Base-by-base conservation (phyloP, 2,888 invertebrate genomes). In the Drosophila parthenogenetica region DNA sequence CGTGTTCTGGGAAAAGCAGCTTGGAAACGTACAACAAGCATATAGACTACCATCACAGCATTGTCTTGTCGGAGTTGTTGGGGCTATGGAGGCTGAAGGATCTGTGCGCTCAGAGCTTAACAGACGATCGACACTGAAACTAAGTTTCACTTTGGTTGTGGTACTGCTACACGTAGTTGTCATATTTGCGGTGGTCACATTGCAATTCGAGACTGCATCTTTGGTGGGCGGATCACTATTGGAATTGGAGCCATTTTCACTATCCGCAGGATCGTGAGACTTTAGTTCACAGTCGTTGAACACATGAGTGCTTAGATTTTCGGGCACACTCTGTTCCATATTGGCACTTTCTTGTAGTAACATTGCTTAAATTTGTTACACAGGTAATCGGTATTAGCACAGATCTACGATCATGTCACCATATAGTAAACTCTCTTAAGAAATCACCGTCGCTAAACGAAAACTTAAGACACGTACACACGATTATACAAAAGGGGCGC, bases 121-220 rank as follows among this genome's bases (percentile, higher is more conserved):
- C 29, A 92, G 74, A 45, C 91, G 90, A 81, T 92, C 91, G 25
- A 92, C 91, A 87, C 91, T 92, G 75, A 92, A 92, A 79, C 91
- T 92, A 8, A 92, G 81, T 74, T 91, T 90, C 68, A 91, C 89
- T 87, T 92, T 91, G 60, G 90, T 91, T 29, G 73, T 45, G 59
- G 37, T 65, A 37, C 17, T 69, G 55, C n/a, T 71, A 45, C 22
- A 70, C 49, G 19, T 35, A 5, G 48, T 32, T 22, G 62, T 17
- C 29, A 65, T 42, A 50, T 39, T 59, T 5, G 72, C 14, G 16
- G 53, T 42, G 22, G 29, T 53, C 5, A 29, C 54, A 43, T 49
- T 62, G 22, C 50, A 14, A 25, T 50, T 61, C 16, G 55, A 14
- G 32, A 19, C 40, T 8, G 62, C 62, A 37, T 73, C 82, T 77